Evolutionary conservation across 2,888 invertebrate genomes (phyloP).

Genomic region (Tridacna crocea): DNA sequence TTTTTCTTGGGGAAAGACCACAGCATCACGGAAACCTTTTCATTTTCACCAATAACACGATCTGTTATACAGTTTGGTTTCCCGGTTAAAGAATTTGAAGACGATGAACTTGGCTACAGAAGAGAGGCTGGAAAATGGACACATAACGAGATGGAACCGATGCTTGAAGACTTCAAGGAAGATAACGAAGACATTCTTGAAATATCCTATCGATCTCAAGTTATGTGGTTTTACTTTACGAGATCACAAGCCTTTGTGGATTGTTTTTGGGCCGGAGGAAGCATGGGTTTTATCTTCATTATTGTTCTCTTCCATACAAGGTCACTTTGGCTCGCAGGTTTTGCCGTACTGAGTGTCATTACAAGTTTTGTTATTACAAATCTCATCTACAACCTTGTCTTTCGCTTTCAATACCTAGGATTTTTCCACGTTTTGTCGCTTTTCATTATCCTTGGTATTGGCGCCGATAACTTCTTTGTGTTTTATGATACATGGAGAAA

Average conservation of each 20-base stretch:
- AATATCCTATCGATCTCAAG: slow-evolving; percentile 54
- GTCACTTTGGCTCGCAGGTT: slow-evolving; percentile 67
- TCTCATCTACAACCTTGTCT: slow-evolving; percentile 66
- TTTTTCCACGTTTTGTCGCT: slow-evolving; percentile 69
- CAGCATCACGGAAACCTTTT: slow-evolving; percentile 44
- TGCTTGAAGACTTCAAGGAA: slow-evolving; percentile 33
- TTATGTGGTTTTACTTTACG: slow-evolving; percentile 53
- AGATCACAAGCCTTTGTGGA: slow-evolving; percentile 61
- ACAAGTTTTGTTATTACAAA: slow-evolving; percentile 70
- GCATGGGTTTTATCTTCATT: slow-evolving; percentile 66
- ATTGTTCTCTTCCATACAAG: slow-evolving; percentile 68
- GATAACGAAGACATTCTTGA: slow-evolving; percentile 52
- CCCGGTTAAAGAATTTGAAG: slow-evolving; percentile 20
- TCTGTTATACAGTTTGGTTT: slow-evolving; percentile 64
- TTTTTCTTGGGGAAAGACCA: slow-evolving; percentile 63
- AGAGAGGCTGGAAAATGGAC: slow-evolving; percentile 21
- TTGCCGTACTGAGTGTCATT: slow-evolving; percentile 66
- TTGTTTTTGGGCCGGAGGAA: slow-evolving; percentile 63
- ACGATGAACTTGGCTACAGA: slow-evolving; percentile 15
- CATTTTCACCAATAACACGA: slow-evolving; percentile 56
- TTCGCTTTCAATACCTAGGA: slow-evolving; percentile 68
- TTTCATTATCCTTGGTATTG: slow-evolving; percentile 60
- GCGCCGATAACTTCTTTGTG: slow-evolving; percentile 17
- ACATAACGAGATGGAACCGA: slow-evolving; percentile 16
- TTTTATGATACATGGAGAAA: slow-evolving; percentile 68